Conservation (phyloP, 2,113 vertebrate species). For the Brienomyrus brachyistius region DNA sequence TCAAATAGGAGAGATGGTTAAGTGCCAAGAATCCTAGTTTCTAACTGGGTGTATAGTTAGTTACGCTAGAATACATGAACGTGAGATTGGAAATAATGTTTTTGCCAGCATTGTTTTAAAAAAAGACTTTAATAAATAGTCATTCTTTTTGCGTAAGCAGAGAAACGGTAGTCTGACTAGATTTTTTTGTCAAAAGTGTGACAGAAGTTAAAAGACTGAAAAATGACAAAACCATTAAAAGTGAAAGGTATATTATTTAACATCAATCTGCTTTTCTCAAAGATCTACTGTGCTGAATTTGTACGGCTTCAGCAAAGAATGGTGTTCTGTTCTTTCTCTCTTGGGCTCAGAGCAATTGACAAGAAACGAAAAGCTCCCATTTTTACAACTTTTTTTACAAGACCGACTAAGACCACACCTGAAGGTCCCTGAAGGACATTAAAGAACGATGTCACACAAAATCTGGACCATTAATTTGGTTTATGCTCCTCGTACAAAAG, state of each 20-base stretch:
- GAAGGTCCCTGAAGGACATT: neutral
- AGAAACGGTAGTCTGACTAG: neutral
- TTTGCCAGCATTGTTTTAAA: neutral
- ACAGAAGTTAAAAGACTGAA: neutral
- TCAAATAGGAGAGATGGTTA: too few relatives aligned
- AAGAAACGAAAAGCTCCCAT: neutral
- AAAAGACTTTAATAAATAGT: neutral
- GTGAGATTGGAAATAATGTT: neutral
- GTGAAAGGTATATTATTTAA: neutral
- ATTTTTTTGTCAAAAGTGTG: neutral
- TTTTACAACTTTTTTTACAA: neutral
- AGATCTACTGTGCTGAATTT: neutral
- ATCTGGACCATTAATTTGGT: neutral
- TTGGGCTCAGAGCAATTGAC: neutral
- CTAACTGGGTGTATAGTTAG: neutral
- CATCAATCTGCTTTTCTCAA: neutral
- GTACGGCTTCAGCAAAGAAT: neutral
- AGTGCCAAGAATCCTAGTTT: neutral
- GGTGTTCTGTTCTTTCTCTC: neutral
- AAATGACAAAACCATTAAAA: neutral
- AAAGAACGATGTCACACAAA: neutral
- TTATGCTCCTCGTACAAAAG: neutral
- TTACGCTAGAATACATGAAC: neutral
- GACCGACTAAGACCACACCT: neutral
- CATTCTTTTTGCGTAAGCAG: neutral